Base-by-base conservation (phyloP, 2,797 vertebrate species). In the Eulemur coronatus region DNA sequence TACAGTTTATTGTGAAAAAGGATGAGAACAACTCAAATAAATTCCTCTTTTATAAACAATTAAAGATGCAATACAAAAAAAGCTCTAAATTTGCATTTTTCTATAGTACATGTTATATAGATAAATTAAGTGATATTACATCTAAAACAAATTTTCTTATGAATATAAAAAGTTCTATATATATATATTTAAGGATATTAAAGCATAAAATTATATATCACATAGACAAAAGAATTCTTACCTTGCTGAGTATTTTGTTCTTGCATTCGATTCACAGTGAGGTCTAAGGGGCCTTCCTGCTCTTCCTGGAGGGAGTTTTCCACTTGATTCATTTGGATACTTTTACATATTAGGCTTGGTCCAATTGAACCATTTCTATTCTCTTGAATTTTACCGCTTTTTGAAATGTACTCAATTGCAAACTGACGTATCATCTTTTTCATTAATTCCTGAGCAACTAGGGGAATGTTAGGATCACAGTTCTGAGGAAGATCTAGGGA, bases 401-500 rank as follows among this genome's bases (percentile, higher is more conserved):
- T 99, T 97, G 99, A 99, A 96, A 99, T 99, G 97, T 99, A 99
- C 98, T 99, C 99, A 98, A 99, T 99, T 75, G 99, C 99, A 99
- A 99, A 99, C 98, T 99, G 99, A 98, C 99, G 99, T 97, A 99
- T 99, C 99, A 99, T 99, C 98, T 99, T 99, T 98, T 99, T 99
- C 99, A 99, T 99, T 98, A 99, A 99, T 99, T 99, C 99, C 99
- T 99, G 99, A 98, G 99, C 99, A 98, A 99, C 99, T 99, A 99
- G 98, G 97, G 99, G 99, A 99, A 99, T 99, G 99, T 99, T 99
- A 98, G 99, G 98, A 99, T 99, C 99, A 99, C 99, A 99, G 99
- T 99, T 99, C 98, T 99, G 98, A 99, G 99, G 98, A 98, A 99
- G 99, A 99, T 99, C 99, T 99, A 97, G 97, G 73, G 94, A 98